Percentiles rank a stretch among this genome's conserved stretches.
phyloP scores from a whole-genome alignment of 1,140 invertebrate genomes.

The Batillaria attramentaria region DNA sequence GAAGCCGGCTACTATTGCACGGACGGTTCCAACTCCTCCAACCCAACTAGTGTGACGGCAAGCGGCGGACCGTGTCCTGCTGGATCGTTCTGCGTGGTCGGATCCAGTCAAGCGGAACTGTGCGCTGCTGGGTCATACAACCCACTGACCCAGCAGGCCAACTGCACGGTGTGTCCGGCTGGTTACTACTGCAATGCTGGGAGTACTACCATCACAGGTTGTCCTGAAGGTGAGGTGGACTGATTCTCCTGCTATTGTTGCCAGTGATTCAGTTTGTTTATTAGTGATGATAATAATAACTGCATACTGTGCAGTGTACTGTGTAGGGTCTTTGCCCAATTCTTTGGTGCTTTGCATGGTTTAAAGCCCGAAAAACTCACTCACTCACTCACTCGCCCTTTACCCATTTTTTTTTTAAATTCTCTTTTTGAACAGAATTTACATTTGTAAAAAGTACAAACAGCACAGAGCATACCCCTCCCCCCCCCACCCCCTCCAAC shows the following conservation, averaged over 20 bases:
- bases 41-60: conserved; percentile 45
- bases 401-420: no score
- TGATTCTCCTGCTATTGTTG: not conserved
- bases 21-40: conserved; percentile 58
- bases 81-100: conserved; percentile 60
- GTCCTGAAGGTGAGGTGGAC: conserved; percentile 54
- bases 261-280: not conserved
- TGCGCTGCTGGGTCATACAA: conserved; percentile 62
- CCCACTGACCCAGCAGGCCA: conserved; percentile 47
- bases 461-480: no score
- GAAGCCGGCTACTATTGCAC: conserved; percentile 64
- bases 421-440: no score
- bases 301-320: not conserved
- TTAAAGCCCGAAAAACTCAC: no score
- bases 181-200: conserved; percentile 63
- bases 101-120: conserved; percentile 51
- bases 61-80: conserved; percentile 65
- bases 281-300: not conserved
- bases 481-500: no score
- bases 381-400: no score
- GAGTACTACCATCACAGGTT: conserved; percentile 48
- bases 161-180: conserved; percentile 61
- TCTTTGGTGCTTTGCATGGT: no score
- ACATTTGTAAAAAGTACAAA: no score
- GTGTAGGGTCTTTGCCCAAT: no score